Base-by-base conservation (phyloP, 2,888 invertebrate genomes). In the Machimus atricapillus region DNA sequence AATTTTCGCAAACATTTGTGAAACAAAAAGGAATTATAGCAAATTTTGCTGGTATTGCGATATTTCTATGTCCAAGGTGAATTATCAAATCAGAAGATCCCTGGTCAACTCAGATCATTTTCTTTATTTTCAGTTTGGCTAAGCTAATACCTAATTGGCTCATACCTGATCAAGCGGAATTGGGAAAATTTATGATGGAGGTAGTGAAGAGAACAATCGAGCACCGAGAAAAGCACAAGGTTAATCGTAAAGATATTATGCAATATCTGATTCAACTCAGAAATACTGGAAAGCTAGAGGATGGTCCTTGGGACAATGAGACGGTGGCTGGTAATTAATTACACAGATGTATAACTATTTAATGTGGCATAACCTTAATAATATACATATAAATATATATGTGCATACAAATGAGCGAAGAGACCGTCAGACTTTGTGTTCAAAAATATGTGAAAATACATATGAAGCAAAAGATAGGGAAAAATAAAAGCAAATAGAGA, bases 191-290 rank as follows among this genome's bases (percentile, higher is more conserved):
- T 87, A 91, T 94, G 88, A 90, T 91, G 1, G 90, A 91, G 52
- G 90, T 93, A n/a, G 92, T 93, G 9, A 90, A 91, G 27, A 90
- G 90, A 9, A 92, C 93, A n/a, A 91, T 94, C 12, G 90, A 91
- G 34, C 91, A 91, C 86, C 91, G 94, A n/a, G 93, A 93, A 89
- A 86, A 90, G 3, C 90, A 92, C 43, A 92, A 93, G 66, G 90
- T 93, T 6, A 89, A 90, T 1, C 90, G 93, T 9, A 92, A 92
- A 87, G 94, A 94, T 89, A 90, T 94, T 87, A 90, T 94, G 89
- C 93, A 94, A 88, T 88, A 93, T 85, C 89, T 94, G 52, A 92
- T 94, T 83, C 92, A 93, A 66, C 88, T 93, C 34, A 91, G 93
- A n/a, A 93, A 93, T 56, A 90, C 91, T 1, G 92, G 91, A 81